Evolutionary conservation across 37 sponge, comb jelly and placozoan genomes (phyloP).

Genomic region (Cliona cf. orientalis): DNA sequence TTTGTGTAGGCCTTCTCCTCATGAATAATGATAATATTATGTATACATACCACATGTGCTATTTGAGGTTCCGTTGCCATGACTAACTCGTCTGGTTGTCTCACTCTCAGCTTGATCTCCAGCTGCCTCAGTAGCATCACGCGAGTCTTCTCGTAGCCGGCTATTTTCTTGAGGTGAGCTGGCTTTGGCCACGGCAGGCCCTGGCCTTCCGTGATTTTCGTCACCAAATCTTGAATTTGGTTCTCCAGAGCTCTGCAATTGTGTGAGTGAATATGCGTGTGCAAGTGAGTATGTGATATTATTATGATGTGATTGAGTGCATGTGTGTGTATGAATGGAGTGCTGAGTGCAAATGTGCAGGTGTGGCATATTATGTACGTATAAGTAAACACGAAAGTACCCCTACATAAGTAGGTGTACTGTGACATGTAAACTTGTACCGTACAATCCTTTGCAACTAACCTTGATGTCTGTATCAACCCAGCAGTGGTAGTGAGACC

Average conservation of each 20-base stretch:
- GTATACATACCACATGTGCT: constrained; percentile 44
- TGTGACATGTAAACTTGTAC: no score
- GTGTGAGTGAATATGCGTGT: not conserved
- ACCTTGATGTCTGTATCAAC: no score
- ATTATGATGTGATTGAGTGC: not conserved
- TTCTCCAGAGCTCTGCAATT: constrained; percentile 44
- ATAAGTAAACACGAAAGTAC: no score
- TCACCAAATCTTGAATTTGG: constrained; percentile 54
- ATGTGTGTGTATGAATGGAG: not conserved
- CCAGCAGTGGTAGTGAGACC: no score
- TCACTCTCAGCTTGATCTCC: constrained; percentile 47
- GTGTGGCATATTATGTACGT: not conserved
- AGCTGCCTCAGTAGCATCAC: constrained; percentile 48
- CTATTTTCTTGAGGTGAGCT: constrained; percentile 30
- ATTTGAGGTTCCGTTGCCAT: constrained; percentile 43
- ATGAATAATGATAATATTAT: not conserved
- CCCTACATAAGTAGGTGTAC: no score
- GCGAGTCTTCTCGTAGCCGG: constrained; percentile 54
- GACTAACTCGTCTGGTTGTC: constrained; percentile 8
- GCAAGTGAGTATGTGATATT: not conserved
- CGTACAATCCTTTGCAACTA: no score
- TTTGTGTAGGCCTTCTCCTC: not conserved
- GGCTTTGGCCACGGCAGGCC: constrained; percentile 72
- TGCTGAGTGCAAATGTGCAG: not conserved
- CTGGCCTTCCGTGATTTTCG: constrained; percentile 43